Evolutionary conservation across 2,797 vertebrate genomes (phyloP), one percentile per base, ranked within the genome.

Genomic region (Cirrhinus molitorella): DNA sequence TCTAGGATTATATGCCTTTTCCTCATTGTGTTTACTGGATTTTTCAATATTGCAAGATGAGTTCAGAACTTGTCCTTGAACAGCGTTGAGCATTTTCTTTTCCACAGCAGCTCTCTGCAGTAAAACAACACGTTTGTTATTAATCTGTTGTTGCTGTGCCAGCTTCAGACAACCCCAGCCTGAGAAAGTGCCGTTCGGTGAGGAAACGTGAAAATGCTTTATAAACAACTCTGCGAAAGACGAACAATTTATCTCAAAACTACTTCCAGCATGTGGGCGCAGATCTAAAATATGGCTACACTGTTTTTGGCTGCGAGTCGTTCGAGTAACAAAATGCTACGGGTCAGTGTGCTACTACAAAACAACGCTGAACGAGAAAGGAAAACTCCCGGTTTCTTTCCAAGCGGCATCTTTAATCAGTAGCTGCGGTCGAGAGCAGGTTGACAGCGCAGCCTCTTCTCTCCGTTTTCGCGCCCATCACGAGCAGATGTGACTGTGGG

Each of bases 111-210:
- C 71, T 61, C 73, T 61, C 37, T 72, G 70, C 57, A 86, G 71
- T 80, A 70, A 85, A 88, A n/a, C 57, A 80, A 37, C 16, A 5
- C 45, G 14, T 51, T 25, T 71, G 82, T 76, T 82, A 80, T 84
- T 53, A 68, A 63, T 71, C 65, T 80, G 80, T 77, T 85, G 81
- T 71, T 43, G 68, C 43, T 28, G 47, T 81, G 68, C 79, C 14
- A 53, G 59, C 37, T 7, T 68, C 72, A 51, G 80, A 85, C 77
- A n/a, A 84, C 73, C 57, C 68, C 66, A 10, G 37, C 37, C 53
- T 61, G 68, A 81, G 43, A 81, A 72, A 85, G 67, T 31, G 70
- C n/a, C 40, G 59, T 73, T 74, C 19, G 51, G 34, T 16, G n/a
- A 49, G 78, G 43, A 59, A 63, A 63, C 34, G 23, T 37, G 43